These are phyloP conservation scores for Sclerurus mexicanus DNA, from an alignment of 2,113 vertebrate species.

Conservation along the genomic window DNA sequence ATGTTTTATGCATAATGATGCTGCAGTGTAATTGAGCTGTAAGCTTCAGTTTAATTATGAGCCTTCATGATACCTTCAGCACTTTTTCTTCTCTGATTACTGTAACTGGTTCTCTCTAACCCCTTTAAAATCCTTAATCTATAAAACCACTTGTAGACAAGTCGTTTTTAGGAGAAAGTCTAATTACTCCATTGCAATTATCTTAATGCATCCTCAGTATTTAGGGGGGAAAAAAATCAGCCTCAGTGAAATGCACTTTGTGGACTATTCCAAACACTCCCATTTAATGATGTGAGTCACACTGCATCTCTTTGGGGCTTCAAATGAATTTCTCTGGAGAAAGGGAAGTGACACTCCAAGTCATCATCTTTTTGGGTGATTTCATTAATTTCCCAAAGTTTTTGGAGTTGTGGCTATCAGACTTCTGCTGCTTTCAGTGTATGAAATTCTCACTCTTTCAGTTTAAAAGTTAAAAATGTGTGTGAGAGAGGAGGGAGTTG, in stretches of 20 bases:
- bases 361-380: neutral
- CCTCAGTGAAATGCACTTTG: conserved; percentile 35
- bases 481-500: neutral
- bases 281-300: conserved; percentile 6
- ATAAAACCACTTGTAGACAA: conserved; percentile 62
- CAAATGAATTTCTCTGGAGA: neutral
- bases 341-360: neutral
- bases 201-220: conserved; percentile 58
- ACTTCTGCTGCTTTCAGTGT: neutral
- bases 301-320: neutral
- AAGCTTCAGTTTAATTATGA: conserved; percentile 80
- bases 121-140: conserved; percentile 68
- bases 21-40: conserved; percentile 77
- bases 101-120: conserved; percentile 61
- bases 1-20: conserved; percentile 76
- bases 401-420: neutral
- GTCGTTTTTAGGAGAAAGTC: conserved; percentile 64
- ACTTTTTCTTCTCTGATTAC: conserved; percentile 73
- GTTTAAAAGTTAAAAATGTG: neutral
- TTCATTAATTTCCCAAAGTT: neutral
- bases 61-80: conserved; percentile 70
- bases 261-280: conserved; percentile 7
- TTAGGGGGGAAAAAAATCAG: neutral
- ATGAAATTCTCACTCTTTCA: neutral
- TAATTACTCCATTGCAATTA: conserved; percentile 64